A percentile compares a stretch with the other conserved stretches of the same genome.
Conservation (phyloP, 1,140 invertebrate genomes). For the Harpegnathos saltator region DNA sequence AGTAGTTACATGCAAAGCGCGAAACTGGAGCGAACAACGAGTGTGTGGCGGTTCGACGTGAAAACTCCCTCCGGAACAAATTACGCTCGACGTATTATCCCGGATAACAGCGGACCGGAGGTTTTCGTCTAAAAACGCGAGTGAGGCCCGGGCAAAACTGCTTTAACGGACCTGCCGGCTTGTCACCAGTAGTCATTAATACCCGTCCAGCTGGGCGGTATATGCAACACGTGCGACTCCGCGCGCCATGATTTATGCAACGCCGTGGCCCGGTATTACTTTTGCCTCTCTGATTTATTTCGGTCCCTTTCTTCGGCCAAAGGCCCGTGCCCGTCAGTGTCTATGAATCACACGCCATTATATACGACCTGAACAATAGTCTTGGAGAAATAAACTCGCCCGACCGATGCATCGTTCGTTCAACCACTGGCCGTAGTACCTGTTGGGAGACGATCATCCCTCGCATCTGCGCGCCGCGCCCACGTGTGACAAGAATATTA, state of each 20-base stretch:
- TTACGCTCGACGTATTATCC: not conserved
- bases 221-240: conserved; percentile 51
- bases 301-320: conserved; percentile 25
- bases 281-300: conserved; percentile 51
- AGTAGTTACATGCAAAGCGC: too few relatives aligned
- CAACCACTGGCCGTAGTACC: not conserved
- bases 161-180: conserved; percentile 70
- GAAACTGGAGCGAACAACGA: too few relatives aligned
- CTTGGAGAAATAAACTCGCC: conserved; percentile 22
- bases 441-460: conserved; percentile 9
- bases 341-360: conserved; percentile 45
- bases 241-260: conserved; percentile 51
- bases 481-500: conserved; percentile 24
- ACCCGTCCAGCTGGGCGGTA: conserved; percentile 13
- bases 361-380: conserved; percentile 32
- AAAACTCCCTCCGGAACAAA: not conserved
- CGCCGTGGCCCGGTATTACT: conserved; percentile 20
- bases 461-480: not conserved
- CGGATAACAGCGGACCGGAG: not conserved
- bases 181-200: conserved; percentile 51
- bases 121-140: conserved; percentile 27
- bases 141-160: conserved; percentile 59
- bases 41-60: too few relatives aligned
- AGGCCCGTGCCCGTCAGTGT: conserved; percentile 18
- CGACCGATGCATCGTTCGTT: not conserved